Base-by-base conservation (phyloP, 2,888 invertebrate species). In the Agrenia bidenticulata region DNA sequence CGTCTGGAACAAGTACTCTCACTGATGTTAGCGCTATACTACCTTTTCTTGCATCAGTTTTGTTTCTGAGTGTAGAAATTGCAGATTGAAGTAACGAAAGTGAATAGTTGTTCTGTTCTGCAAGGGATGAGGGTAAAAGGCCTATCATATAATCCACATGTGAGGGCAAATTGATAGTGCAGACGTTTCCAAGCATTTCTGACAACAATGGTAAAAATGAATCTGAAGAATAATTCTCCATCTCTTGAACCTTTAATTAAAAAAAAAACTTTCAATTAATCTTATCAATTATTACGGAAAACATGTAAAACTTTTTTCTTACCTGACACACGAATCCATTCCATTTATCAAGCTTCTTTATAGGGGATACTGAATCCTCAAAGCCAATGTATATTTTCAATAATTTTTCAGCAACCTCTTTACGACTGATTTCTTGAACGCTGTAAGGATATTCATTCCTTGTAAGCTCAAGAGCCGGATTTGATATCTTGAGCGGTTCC, bases 141-240 rank as follows among this genome's bases (percentile, higher is more conserved):
- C 84, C 94, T 84, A 94, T 94, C 94, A 97, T 97, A 79, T 94
- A 91, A 79, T 95, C 94, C 0, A 94, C 94, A 80, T 97, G 73
- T 5, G 73, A 70, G 45, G 72, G 72, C 17, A 76, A 37, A 56
- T 69, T 64, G 9, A 64, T 19, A 41, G 71, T 64, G 45, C 72
- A 72, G 17, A 73, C 70, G 1, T 60, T 56, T 17, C 71, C 67
- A 26, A 76, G 58, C 64, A 71, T 73, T 61, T 72, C 72, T 4
- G 95, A 93, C 56, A 97, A 85, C 63, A 95, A 86, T 0, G 95
- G 94, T 62, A 97, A 84, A 71, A 96, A 88, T 78, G 96, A 96
- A 80, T 92, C 92, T 13, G 92, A 91, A 7, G 91, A 90, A 15
- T 92, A 81, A 21, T 84, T 82, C 51, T 84, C 79, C 77, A 68